Base-by-base conservation (phyloP, 2,113 vertebrate species). In the Bos javanicus region DNA sequence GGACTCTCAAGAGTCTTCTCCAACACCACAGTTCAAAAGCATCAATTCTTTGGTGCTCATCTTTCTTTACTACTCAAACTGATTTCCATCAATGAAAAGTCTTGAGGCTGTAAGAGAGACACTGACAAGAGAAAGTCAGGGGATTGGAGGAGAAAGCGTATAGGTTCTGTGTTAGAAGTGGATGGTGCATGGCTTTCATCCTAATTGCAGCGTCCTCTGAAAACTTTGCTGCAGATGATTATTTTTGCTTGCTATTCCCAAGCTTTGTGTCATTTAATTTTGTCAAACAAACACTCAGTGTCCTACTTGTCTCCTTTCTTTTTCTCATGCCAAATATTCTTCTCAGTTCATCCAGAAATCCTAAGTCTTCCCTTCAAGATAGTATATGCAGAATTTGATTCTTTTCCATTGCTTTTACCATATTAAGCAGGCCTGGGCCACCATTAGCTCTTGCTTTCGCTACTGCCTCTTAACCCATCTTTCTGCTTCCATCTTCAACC, bases 151-250 rank as follows among this genome's bases (percentile, higher is more conserved):
- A 43, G 54, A 50, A 59, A 26, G 15, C 8, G 15, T 9, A 7
- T 33, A 67, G 19, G 15, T 26, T 39, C 30, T 11, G 3, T 8
- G 39, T 87, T 39, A 50, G 56, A 87, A 90, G 50, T 57, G 43
- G 36, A 60, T 15, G 21, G 28, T 3, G 1, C 7, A 2, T 5
- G 19, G n/a, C 48, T 6, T 76, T 3, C 7, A 9, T 17, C 16
- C 12, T 56, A 11, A 26, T 87, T 46, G 14, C 7, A 50, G 56
- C 3, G 0, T n/a, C 36, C 48, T 71, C 71, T 94, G 71, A 90
- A 19, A 39, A 26, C 12, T 7, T 50, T n/a, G 7, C 14, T 10
- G 0, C 5, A 3, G 25, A 56, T 30, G 2, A 10, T 26, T 13
- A 36, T 39, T n/a, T 71, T 39, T 80, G 2, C 6, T 50, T 74